Evolutionary conservation across 1,140 invertebrate genomes (phyloP).

Genomic region (Aphis craccivora): DNA sequence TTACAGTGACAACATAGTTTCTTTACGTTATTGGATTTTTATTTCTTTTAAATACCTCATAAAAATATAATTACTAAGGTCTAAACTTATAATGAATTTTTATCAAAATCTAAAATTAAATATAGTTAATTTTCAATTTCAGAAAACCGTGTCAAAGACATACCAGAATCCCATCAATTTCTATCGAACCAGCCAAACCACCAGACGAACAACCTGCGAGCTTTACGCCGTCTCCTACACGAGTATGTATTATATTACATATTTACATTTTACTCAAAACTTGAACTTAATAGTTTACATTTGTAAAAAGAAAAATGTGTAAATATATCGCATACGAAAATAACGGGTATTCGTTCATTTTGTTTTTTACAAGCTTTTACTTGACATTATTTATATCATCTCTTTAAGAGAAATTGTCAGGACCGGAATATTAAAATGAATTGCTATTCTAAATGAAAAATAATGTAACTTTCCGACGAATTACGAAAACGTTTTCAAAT

Average conservation of each 20-base stretch:
- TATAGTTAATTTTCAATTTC: not conserved
- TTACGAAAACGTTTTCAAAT: not conserved
- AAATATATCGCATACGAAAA: not conserved
- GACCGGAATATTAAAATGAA: not conserved
- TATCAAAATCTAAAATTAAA: not conserved
- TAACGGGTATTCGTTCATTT: not conserved
- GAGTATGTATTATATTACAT: slow-evolving; percentile 25
- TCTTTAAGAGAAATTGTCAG: not conserved
- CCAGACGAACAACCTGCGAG: not conserved
- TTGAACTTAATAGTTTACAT: not conserved
- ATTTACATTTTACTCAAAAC: not conserved
- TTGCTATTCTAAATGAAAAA: not conserved
- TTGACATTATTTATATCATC: not conserved
- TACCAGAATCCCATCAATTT: slow-evolving; percentile 52
- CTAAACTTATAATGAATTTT: not conserved
- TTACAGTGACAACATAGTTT: not conserved
- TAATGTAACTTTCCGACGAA: not conserved
- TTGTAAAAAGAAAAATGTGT: not conserved
- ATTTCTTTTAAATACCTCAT: not conserved
- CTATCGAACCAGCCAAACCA: slow-evolving; percentile 15
- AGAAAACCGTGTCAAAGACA: slow-evolving; percentile 65
- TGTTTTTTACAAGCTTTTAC: not conserved
- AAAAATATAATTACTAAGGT: not conserved
- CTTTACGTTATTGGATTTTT: not conserved
- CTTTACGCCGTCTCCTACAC: slow-evolving; percentile 20